Evolutionary conservation across 2,113 vertebrate species (phyloP), one percentile per base, ranked within the genome.

Genomic region (Ia io): DNA sequence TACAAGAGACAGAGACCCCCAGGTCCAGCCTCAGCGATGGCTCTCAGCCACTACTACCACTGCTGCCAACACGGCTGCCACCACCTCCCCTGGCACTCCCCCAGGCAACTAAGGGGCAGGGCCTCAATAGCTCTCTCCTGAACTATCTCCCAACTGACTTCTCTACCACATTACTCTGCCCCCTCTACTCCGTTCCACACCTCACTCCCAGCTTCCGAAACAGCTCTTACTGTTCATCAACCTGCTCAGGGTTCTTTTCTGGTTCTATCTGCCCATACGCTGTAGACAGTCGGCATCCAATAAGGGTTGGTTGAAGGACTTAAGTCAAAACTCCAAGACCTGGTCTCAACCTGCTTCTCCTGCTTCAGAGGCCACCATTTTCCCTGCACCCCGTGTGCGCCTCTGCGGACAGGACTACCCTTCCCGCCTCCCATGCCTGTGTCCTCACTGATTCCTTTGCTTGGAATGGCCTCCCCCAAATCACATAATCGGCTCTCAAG

Each of bases 171-270:
- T 49, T 80, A 37, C 37, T 84, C 92, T 56, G 14, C 37, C 28
- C 22, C 44, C 63, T 23, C 3, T 6, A 28, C 44, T 23, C 73
- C 91, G 49, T 23, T 74, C 65, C 0, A 63, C 30, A 3, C 28
- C 32, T 44, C 23, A 3, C 53, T 71, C 23, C 89, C 69, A 8
- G 83, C 74, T 91, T 35, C 73, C 44, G 22, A 78, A 40, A 56
- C 3, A 35, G 70, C 28, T 71, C 94, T 90, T 23, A 20, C 12
- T 59, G 63, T 6, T 32, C 56, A 67, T 9, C 3, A 1, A 30
- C 70, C 94, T 80, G 87, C 40, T 86, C 89, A 61, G 80, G 65
- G 71, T 47, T 30, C 25, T 40, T 69, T 37, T 42, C 51, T 14
- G 67, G 32, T 32, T 88, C 44, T 56, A 9, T 73, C 51, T 51